Evolutionary conservation across 2,888 invertebrate species (phyloP), one percentile per base, ranked within the genome.

Genomic region (Caenorhabditis zanzibari): DNA sequence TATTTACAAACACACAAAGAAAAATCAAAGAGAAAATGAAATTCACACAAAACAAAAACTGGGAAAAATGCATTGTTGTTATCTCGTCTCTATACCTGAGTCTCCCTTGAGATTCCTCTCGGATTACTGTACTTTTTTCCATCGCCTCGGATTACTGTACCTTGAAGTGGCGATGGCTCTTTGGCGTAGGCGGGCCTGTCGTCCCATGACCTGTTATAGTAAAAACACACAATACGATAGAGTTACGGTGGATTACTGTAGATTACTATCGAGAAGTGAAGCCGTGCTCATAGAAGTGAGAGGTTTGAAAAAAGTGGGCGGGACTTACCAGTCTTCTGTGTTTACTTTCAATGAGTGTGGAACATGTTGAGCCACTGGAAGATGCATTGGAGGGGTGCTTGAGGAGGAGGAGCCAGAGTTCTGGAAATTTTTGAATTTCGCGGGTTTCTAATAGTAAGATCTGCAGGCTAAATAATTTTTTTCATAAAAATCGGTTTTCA

Each of bases 21-120:
- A 28, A 74, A 41, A 64, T 32, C 16, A 52, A 1, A 32, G 63
- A 32, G 22, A 22, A 49, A 59, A 7, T 12, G n/a, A 22, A 22
- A 24, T 22, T 52, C 52, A 54, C 26, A 54, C 49, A 52, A 49
- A 47, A 72, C 32, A 44, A 74, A 19, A 54, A 54, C 35, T 22
- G 58, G 41, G 12, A 28, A 44, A 44, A 14, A 6, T 32, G 19
- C 32, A 44, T 24, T 61, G 3, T 22, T 10, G n/a, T n/a, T n/a
- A n/a, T n/a, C n/a, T n/a, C n/a, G n/a, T n/a, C n/a, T 26, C 5
- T 81, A 85, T 77, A 85, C 85, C 85, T 85, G 81, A 49, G 85
- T 85, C 58, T 83, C 83, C 1, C 74, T 47, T 14, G 61, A 44
- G 16, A 69, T 59, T 22, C 61, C 66, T 19, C 9, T 22, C 12